Evolutionary conservation across 2,797 vertebrate species (phyloP).

Genomic region (Poecile montanus): DNA sequence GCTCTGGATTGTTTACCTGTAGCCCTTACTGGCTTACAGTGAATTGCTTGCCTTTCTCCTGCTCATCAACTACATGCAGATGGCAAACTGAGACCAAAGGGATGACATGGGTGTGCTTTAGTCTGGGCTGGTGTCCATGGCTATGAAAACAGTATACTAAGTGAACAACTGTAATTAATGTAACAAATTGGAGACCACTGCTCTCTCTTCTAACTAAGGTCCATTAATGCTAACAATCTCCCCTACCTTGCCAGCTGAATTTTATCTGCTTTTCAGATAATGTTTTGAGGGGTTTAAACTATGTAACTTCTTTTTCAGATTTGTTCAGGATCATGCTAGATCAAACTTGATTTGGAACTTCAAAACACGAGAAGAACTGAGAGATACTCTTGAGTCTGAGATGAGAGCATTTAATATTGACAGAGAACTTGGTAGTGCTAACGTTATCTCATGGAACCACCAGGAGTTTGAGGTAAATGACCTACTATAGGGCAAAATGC

Average conservation of each 20-base stretch:
- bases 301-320: slow-evolving; percentile 75
- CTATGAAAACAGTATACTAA: not conserved
- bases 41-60: not conserved
- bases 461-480: slow-evolving; percentile 93
- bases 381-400: slow-evolving; percentile 94
- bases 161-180: not conserved
- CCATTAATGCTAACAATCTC: not conserved
- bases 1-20: not conserved
- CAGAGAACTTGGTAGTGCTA: slow-evolving; percentile 93
- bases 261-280: not conserved
- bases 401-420: slow-evolving; percentile 95
- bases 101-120: not conserved
- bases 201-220: not conserved
- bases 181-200: not conserved
- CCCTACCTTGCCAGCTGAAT: not conserved
- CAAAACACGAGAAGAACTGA: slow-evolving; percentile 96
- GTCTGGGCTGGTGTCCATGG: not conserved
- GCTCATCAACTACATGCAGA: not conserved
- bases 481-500: not conserved
- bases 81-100: not conserved
- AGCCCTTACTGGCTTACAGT: not conserved
- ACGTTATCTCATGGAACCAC: slow-evolving; percentile 97
- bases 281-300: not conserved
- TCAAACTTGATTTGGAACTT: slow-evolving; percentile 99
- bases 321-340: slow-evolving; percentile 92